A percentile compares a stretch with the other conserved stretches of the same genome.
phyloP scores from a whole-genome alignment of 1,140 invertebrate genomes.

The Drosophila dunni region DNA sequence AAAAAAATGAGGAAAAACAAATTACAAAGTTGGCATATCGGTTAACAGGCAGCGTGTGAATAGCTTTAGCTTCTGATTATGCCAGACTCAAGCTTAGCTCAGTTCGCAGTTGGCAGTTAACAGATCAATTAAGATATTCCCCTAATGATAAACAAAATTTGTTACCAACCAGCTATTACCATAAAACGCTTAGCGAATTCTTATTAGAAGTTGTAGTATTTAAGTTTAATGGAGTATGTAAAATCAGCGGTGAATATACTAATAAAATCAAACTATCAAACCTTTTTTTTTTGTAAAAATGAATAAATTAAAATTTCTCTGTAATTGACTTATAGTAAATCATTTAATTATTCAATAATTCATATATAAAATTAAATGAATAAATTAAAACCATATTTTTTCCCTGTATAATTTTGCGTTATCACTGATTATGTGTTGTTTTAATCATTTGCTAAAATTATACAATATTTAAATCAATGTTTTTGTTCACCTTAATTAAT shows the following conservation, averaged over 20 bases:
- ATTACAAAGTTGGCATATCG: slow-evolving; percentile 56
- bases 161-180: background rate
- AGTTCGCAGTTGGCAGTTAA: background rate
- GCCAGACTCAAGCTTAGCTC: background rate
- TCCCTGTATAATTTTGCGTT: no score
- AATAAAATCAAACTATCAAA: no score
- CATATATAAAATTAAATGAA: no score
- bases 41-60: slow-evolving; percentile 65
- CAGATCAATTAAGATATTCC: slow-evolving; percentile 23
- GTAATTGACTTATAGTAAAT: no score
- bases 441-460: background rate
- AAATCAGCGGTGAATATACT: no score
- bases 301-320: no score
- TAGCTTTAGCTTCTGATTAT: slow-evolving; percentile 34
- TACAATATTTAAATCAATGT: background rate
- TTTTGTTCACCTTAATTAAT: background rate
- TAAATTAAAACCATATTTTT: no score
- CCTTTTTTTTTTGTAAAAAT: no score
- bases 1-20: slow-evolving; percentile 37
- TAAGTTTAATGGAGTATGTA: background rate
- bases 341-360: no score
- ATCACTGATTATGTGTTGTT: no score
- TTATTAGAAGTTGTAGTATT: background rate
- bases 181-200: slow-evolving; percentile 4
- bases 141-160: slow-evolving; percentile 14